These are phyloP conservation scores for Berghia stephanieae DNA, from an alignment of 1,140 invertebrate genomes.

Conservation along the genomic window DNA sequence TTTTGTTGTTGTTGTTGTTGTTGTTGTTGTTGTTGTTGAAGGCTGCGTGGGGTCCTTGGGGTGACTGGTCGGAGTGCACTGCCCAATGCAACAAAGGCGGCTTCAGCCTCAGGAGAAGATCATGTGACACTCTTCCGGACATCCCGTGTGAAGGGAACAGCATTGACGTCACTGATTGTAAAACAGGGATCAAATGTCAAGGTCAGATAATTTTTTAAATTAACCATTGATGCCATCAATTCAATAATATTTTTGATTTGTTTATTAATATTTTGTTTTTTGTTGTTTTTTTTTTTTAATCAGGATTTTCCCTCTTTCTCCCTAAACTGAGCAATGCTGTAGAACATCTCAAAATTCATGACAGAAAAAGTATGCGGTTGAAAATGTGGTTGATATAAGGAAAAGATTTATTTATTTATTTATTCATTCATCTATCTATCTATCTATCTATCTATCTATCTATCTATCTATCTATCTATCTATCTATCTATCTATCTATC, in stretches of 20 bases:
- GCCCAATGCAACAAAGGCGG: constrained; percentile 22
- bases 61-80: constrained; percentile 16
- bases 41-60: constrained; percentile 18
- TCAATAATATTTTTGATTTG: background rate
- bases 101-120: constrained; percentile 20
- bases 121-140: constrained; percentile 19
- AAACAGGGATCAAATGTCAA: constrained; percentile 17
- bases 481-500: no score
- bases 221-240: background rate
- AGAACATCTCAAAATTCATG: no score
- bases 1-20: background rate
- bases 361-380: no score
- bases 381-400: no score
- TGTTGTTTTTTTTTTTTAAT: no score
- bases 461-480: no score
- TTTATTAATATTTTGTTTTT: no score
- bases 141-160: background rate
- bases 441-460: no score
- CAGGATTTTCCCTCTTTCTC: no score
- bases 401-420: no score
- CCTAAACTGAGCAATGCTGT: no score
- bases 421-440: no score
- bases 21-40: background rate
- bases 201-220: constrained; percentile 6
- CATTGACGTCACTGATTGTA: constrained; percentile 22